Percentiles rank a stretch among this genome's conserved stretches.
Evolutionary conservation across 2,113 vertebrate genomes (phyloP).

Genomic region (Hystrix brachyura): DNA sequence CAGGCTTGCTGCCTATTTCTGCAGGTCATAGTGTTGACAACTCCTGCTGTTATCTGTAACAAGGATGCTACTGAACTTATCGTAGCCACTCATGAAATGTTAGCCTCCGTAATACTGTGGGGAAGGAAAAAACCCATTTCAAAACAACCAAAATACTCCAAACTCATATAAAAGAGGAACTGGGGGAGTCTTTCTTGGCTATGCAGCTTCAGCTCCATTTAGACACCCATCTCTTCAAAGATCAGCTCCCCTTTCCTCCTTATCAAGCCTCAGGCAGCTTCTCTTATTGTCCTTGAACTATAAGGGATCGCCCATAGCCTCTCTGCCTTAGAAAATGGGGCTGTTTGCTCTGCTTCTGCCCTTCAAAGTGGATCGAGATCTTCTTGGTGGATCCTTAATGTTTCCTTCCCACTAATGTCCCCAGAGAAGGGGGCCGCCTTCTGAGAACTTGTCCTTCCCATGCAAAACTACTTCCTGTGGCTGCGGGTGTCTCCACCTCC

Average conservation of each 20-base stretch:
- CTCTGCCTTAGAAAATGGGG: background rate
- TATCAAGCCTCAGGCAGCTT: background rate
- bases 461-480: background rate
- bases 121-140: background rate
- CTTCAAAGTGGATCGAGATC: background rate
- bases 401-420: background rate
- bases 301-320: background rate
- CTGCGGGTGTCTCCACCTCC: background rate
- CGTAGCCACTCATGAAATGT: background rate
- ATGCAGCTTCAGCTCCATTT: background rate
- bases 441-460: background rate
- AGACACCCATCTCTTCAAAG: background rate
- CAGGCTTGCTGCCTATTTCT: background rate
- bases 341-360: background rate
- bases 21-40: background rate
- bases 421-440: background rate
- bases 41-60: background rate
- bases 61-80: fast-evolving
- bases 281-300: background rate
- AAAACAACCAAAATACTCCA: background rate
- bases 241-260: background rate
- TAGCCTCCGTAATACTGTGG: background rate
- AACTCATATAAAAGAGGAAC: background rate
- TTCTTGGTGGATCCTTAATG: background rate
- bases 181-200: background rate